Evolutionary conservation across 2,888 invertebrate species (phyloP).

Genomic region (Macroteleia sp.): DNA sequence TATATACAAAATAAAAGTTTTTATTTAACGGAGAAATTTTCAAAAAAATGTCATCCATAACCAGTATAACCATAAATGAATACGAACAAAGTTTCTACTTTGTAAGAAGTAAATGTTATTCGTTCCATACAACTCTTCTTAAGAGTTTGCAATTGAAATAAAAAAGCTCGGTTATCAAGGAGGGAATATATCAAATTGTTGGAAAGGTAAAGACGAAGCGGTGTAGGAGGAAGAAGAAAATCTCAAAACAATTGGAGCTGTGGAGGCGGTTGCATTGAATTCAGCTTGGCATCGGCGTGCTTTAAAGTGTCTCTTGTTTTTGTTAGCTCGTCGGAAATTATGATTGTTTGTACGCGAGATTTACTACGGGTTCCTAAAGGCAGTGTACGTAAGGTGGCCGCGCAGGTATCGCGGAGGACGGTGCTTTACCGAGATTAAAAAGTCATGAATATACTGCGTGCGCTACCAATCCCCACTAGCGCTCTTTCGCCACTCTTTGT

Average conservation of each 20-base stretch:
- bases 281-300: constrained; percentile 79
- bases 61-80: too few relatives aligned
- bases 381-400: constrained; percentile 52
- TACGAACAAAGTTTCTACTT: too few relatives aligned
- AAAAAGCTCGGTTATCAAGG: constrained; percentile 1
- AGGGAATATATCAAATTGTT: constrained; percentile 45
- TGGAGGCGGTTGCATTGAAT: constrained; percentile 81
- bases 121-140: too few relatives aligned
- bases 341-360: constrained; percentile 83
- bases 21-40: too few relatives aligned
- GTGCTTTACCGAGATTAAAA: constrained; percentile 78
- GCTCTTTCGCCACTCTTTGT: constrained; percentile 28
- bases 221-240: constrained; percentile 67
- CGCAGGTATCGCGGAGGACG: constrained; percentile 52
- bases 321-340: constrained; percentile 82
- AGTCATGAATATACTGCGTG: constrained; percentile 76
- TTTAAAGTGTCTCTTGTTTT: constrained; percentile 77
- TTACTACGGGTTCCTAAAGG: constrained; percentile 75
- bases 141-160: too few relatives aligned
- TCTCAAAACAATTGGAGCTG: constrained; percentile 81
- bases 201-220: constrained; percentile 28
- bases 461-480: constrained; percentile 67
- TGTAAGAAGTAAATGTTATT: too few relatives aligned
- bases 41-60: too few relatives aligned
- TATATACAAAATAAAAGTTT: too few relatives aligned